These are phyloP conservation scores for Altica lythri DNA, from an alignment of 2,888 invertebrate genomes.

Conservation along the genomic window DNA sequence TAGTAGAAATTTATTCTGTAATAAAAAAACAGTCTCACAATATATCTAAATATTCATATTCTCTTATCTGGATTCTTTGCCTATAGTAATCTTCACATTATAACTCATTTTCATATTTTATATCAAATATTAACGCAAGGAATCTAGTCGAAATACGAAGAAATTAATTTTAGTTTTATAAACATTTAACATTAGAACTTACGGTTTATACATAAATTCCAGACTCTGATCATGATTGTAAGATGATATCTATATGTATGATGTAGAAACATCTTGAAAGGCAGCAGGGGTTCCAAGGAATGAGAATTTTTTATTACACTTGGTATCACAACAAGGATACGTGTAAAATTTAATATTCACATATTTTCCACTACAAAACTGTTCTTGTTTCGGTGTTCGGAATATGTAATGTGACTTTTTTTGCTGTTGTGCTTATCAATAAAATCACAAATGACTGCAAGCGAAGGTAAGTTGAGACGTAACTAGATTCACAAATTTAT, in stretches of 20 bases:
- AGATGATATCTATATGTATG: slow-evolving; percentile 45
- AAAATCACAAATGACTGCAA: background rate
- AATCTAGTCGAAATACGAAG: slow-evolving; percentile 8
- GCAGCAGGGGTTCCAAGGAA: slow-evolving; percentile 46
- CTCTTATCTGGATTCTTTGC: slow-evolving; percentile 10
- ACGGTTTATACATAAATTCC: slow-evolving; percentile 44
- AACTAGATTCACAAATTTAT: too few relatives aligned
- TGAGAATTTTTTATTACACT: slow-evolving; percentile 48
- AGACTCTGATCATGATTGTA: slow-evolving; percentile 49
- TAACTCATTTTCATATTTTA: slow-evolving; percentile 19
- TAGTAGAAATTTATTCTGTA: too few relatives aligned
- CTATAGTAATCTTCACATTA: slow-evolving; percentile 20
- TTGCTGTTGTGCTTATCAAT: background rate
- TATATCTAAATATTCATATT: slow-evolving; percentile 18
- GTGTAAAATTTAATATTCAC: slow-evolving; percentile 45
- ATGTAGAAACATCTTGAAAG: slow-evolving; percentile 44
- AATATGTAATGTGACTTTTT: slow-evolving; percentile 16
- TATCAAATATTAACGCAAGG: background rate
- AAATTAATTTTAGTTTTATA: slow-evolving; percentile 22
- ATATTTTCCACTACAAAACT: slow-evolving; percentile 34
- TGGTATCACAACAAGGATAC: slow-evolving; percentile 43
- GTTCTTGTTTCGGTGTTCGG: slow-evolving; percentile 18
- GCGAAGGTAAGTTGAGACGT: too few relatives aligned
- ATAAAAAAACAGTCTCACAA: too few relatives aligned
- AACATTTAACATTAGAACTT: slow-evolving; percentile 18